Evolutionary conservation across 2,888 invertebrate genomes (phyloP), one percentile per base, ranked within the genome.

Genomic region (Lamproptera curius): DNA sequence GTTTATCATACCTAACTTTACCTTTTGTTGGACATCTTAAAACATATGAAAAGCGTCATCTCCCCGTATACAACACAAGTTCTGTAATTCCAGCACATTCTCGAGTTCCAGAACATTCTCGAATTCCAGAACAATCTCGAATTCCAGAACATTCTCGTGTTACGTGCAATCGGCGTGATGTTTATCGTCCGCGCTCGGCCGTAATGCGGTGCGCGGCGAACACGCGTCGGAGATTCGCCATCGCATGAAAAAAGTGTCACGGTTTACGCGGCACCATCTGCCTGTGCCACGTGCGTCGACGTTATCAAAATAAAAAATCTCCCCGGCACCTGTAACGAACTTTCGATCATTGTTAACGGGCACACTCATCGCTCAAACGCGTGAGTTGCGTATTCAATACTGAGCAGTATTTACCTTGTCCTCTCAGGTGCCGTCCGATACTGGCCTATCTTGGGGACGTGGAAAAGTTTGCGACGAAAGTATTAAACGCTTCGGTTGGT

Each of bases 271-370:
- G 17, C 46, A 48, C 52, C 65, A 67, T 62, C 63, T 70, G 67
- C 50, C 44, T 36, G 40, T n/a, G 59, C 56, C 59, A 71, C 67
- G 69, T 73, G 70, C 67, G 67, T 62, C 43, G 55, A 16, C 62
- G 53, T 52, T 65, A 70, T 70, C 63, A 70, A 67, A 71, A 70
- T 70, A 70, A 61, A 42, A 65, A 5, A 66, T 67, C 63, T 58
- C 61, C n/a, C 61, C 56, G 53, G 58, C 80, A 81, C 78, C 79
- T 81, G 77, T 70, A 65, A 60, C 63, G 61, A 67, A 64, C 69
- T 71, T 65, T 62, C 62, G 62, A 71, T 73, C 70, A 81, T 83
- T 83, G 81, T 83, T 78, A 73, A 53, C 50, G 51, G 55, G 57
- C 48, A 70, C 70, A 77, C 62, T 83, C 81, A 81, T 76, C 72